These are phyloP conservation scores for Tetranychus piercei DNA, from an alignment of 2,888 invertebrate species.

Conservation along the genomic window DNA sequence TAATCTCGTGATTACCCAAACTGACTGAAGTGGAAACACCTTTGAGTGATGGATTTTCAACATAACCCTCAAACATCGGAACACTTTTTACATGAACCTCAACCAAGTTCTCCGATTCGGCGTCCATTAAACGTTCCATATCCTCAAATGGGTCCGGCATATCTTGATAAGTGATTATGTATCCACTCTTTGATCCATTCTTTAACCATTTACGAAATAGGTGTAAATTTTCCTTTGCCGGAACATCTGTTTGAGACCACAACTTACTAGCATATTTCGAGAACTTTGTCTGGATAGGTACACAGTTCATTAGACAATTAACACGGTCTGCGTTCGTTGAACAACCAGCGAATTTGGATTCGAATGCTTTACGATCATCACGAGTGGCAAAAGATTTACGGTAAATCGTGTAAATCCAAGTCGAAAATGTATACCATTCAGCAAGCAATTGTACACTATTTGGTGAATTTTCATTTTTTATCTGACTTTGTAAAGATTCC, in stretches of 20 bases:
- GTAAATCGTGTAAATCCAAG: background rate
- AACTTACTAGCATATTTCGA: background rate
- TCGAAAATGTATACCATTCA: conserved; percentile 5
- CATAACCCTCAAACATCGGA: background rate
- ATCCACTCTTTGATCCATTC: too few species aligned
- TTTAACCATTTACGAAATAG: background rate
- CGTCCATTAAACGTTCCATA: background rate
- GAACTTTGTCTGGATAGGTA: background rate
- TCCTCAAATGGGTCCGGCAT: background rate
- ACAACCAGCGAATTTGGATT: background rate
- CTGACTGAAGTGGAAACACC: background rate
- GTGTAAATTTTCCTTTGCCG: background rate
- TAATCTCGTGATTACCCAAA: background rate
- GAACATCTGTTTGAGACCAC: background rate
- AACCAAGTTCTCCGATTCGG: background rate
- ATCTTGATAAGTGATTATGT: background rate
- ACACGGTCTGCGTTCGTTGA: background rate
- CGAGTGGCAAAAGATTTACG: background rate
- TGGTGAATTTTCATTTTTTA: background rate
- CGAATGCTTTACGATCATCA: background rate
- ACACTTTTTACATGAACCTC: background rate
- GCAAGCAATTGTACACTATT: background rate
- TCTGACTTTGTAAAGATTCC: background rate
- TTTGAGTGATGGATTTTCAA: background rate
- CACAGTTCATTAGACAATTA: background rate